These are phyloP conservation scores for Callyntrura sp. DNA, from an alignment of 2,888 invertebrate genomes.

Conservation along the genomic window DNA sequence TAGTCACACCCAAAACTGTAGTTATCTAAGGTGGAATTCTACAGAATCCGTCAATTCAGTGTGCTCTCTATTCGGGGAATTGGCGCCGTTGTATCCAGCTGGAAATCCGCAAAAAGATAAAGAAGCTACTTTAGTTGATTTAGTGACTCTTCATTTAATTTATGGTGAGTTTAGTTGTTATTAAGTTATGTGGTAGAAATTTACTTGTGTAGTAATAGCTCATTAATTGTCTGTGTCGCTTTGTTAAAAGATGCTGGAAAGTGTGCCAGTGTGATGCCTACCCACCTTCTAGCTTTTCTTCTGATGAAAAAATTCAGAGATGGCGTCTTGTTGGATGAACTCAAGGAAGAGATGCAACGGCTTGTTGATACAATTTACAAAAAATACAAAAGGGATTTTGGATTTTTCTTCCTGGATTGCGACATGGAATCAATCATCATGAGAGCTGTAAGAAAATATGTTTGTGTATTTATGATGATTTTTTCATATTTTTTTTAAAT, in stretches of 20 bases:
- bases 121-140: constrained; percentile 50
- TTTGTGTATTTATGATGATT: too few species aligned
- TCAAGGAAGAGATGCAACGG: constrained; percentile 58
- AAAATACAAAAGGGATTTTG: constrained; percentile 65
- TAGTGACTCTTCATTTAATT: constrained; percentile 65
- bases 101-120: background rate
- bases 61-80: constrained; percentile 71
- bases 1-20: constrained; percentile 21
- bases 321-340: constrained; percentile 40
- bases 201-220: background rate
- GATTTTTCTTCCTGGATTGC: constrained; percentile 62
- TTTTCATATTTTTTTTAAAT: too few species aligned
- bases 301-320: constrained; percentile 73
- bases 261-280: constrained; percentile 72
- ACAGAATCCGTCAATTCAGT: constrained; percentile 69
- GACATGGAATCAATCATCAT: constrained; percentile 56
- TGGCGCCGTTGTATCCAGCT: constrained; percentile 37
- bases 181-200: too few species aligned
- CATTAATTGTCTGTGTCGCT: constrained; percentile 12
- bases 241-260: constrained; percentile 65
- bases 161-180: constrained; percentile 72
- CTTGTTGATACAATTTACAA: constrained; percentile 21
- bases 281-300: constrained; percentile 77
- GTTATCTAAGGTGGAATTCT: constrained; percentile 64
- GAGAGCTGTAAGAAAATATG: constrained; percentile 64